Evolutionary conservation across 1,140 invertebrate genomes (phyloP).

Genomic region (Battus philenor): DNA sequence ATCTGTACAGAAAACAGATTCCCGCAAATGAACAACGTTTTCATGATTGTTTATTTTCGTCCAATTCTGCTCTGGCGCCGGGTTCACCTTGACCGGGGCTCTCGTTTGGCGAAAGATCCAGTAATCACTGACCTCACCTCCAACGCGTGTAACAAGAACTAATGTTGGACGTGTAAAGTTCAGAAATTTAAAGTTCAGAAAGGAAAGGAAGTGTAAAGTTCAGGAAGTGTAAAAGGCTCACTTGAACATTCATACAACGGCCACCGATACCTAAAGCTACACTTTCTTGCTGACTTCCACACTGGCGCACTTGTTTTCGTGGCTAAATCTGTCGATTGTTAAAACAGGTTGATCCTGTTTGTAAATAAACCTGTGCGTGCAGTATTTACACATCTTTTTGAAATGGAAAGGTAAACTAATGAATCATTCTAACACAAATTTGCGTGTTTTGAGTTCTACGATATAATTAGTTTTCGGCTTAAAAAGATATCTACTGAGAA

Average conservation of each 20-base stretch:
- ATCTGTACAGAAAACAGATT: constrained; percentile 36
- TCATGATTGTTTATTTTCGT: constrained; percentile 48
- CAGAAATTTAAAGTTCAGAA: too few species aligned
- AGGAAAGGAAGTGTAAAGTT: constrained; percentile 1
- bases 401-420: too few species aligned
- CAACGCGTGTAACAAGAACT: constrained; percentile 21
- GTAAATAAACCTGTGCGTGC: background rate
- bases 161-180: too few species aligned
- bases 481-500: background rate
- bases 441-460: background rate
- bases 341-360: constrained; percentile 13
- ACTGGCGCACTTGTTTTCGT: constrained; percentile 2
- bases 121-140: constrained; percentile 44
- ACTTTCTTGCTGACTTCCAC: background rate
- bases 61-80: constrained; percentile 43
- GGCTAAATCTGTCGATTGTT: constrained; percentile 9
- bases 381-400: too few species aligned
- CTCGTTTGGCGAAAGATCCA: constrained; percentile 38
- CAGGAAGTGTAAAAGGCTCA: background rate
- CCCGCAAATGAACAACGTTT: constrained; percentile 42
- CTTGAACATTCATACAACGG: background rate
- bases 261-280: background rate
- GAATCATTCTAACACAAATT: background rate
- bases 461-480: background rate
- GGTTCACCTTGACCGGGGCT: constrained; percentile 57